These are phyloP conservation scores for Holacanthus passer DNA, from an alignment of 2,113 vertebrate species.

Conservation along the genomic window DNA sequence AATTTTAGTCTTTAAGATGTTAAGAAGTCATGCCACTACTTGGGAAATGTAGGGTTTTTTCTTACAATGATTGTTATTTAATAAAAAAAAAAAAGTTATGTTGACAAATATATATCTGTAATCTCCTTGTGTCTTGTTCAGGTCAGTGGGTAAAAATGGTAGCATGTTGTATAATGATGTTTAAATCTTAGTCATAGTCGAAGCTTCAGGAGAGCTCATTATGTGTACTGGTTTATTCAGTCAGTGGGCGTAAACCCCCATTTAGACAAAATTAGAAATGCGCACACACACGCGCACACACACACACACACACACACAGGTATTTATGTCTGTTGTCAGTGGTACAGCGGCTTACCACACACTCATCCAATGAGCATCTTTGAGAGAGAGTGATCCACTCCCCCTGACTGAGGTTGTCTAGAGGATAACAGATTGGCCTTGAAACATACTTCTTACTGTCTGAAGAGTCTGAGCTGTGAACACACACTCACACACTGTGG, in stretches of 20 bases:
- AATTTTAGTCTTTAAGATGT: conserved; percentile 49
- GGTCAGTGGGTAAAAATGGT: conserved; percentile 11
- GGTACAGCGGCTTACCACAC: conserved; percentile 57
- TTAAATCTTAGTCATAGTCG: conserved; percentile 11
- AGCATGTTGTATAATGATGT: conserved; percentile 16
- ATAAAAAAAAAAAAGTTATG: conserved; percentile 62
- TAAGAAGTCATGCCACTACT: conserved; percentile 45
- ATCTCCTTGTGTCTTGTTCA: not conserved
- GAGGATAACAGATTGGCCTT: conserved; percentile 36
- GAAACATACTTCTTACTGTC: conserved; percentile 50
- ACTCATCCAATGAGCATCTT: conserved; percentile 67
- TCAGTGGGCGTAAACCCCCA: too few species aligned
- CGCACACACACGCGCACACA: not conserved
- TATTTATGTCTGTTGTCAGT: conserved; percentile 51
- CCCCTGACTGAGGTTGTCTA: conserved; percentile 58
- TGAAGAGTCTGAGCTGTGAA: conserved; percentile 11
- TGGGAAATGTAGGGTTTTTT: conserved; percentile 55
- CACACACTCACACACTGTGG: not conserved
- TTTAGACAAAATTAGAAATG: too few species aligned
- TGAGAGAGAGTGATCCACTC: conserved; percentile 42
- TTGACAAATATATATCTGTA: conserved; percentile 8
- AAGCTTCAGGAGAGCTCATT: conserved; percentile 33
- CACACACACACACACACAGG: not conserved
- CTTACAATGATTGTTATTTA: conserved; percentile 78
- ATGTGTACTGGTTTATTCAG: conserved; percentile 25